Conservation (phyloP, 1,140 invertebrate genomes). For the Ladona fulva region DNA sequence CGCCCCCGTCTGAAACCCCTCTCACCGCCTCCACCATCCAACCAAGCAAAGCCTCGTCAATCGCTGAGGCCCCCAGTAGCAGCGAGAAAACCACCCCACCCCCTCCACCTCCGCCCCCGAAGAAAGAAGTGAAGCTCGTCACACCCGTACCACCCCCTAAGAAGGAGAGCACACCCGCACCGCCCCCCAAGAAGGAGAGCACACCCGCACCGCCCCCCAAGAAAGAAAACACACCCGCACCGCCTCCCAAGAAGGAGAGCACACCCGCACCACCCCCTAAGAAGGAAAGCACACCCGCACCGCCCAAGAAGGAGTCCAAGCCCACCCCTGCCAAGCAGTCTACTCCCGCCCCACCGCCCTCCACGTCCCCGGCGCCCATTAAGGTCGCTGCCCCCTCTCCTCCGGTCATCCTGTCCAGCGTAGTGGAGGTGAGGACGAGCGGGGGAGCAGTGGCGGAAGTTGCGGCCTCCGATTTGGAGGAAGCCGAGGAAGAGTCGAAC, state of each 20-base stretch:
- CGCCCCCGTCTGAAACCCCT: not conserved
- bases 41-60: not conserved
- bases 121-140: not conserved
- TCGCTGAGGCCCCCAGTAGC: not conserved
- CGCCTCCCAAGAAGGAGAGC: not conserved
- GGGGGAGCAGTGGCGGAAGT: slow-evolving; percentile 32
- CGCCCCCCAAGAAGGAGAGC: not conserved
- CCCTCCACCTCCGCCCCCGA: not conserved
- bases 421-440: slow-evolving; percentile 29
- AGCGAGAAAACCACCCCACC: not conserved
- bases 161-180: not conserved
- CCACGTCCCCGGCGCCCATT: slow-evolving; percentile 41
- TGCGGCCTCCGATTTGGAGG: slow-evolving; percentile 31
- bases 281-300: not conserved
- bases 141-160: not conserved
- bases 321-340: not conserved
- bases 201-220: not conserved
- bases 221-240: not conserved
- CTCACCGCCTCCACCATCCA: not conserved
- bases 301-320: not conserved
- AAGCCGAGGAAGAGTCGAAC: slow-evolving; percentile 27
- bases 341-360: slow-evolving; percentile 28
- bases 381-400: slow-evolving; percentile 40
- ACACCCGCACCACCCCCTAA: not conserved
- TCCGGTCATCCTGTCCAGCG: slow-evolving; percentile 32